Conservation (phyloP, 1,140 invertebrate genomes). For the Drosophila sp. region DNA sequence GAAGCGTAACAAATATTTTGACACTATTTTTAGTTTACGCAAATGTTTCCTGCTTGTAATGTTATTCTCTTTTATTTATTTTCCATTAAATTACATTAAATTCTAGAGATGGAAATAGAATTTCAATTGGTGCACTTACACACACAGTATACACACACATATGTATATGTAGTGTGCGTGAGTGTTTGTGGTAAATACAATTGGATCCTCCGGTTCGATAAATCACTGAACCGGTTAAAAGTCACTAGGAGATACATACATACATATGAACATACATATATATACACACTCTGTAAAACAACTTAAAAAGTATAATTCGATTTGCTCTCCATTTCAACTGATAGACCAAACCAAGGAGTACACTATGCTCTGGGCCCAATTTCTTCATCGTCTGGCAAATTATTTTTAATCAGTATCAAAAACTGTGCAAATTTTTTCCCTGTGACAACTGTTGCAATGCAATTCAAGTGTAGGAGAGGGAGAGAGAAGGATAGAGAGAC, state of each 20-base stretch:
- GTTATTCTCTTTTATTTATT: constrained; percentile 8
- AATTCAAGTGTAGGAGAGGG: neutral
- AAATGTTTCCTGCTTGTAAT: constrained; percentile 56
- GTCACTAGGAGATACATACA: constrained; percentile 10
- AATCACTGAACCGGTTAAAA: constrained; percentile 35
- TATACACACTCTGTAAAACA: neutral
- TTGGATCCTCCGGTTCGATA: neutral
- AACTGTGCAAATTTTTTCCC: constrained; percentile 18
- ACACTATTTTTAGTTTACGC: constrained; percentile 41
- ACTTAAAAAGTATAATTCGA: neutral
- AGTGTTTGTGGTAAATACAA: too few relatives aligned
- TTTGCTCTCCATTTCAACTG: too few relatives aligned
- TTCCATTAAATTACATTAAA: neutral
- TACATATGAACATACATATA: too few relatives aligned
- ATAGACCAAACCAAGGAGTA: too few relatives aligned
- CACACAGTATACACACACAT: neutral
- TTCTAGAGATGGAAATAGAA: neutral
- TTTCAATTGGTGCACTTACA: neutral
- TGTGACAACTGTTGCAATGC: neutral
- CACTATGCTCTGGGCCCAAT: too few relatives aligned
- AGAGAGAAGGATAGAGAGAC: too few relatives aligned
- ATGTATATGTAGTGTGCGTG: neutral
- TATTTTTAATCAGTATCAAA: neutral
- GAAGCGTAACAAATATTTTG: constrained; percentile 49
- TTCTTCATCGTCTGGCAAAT: too few relatives aligned